Conservation (phyloP, 2,113 vertebrate species). For the Epinephelus cyanopodus region DNA sequence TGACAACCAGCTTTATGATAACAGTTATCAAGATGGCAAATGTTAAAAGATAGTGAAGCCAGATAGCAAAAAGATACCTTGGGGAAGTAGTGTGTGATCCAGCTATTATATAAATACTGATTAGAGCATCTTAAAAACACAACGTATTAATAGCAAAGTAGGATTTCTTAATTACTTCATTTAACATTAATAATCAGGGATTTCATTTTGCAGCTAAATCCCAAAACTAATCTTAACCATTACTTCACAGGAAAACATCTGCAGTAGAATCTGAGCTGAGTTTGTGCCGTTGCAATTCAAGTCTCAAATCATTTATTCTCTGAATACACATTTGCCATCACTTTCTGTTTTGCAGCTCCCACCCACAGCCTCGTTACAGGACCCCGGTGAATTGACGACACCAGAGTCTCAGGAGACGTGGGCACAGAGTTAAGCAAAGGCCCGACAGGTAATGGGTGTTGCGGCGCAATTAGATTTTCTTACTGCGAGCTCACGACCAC, state of each 20-base stretch:
- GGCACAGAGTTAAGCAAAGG: constrained; percentile 18
- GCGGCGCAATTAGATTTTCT: constrained; percentile 51
- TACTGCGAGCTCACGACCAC: constrained; percentile 21
- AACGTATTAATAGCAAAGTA: background rate
- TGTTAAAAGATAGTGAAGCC: too few species aligned
- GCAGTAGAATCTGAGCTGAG: background rate
- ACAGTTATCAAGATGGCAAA: too few species aligned
- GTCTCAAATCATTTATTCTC: background rate
- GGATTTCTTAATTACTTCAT: background rate
- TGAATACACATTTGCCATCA: constrained; percentile 13
- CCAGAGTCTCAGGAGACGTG: constrained; percentile 4
- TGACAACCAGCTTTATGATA: too few species aligned
- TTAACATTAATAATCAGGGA: constrained; percentile 7
- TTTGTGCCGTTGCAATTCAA: background rate
- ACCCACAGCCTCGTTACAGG: background rate
- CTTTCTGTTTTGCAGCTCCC: constrained; percentile 27
- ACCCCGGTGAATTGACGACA: constrained; percentile 40
- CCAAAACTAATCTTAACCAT: background rate
- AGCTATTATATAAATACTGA: background rate
- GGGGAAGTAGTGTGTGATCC: background rate
- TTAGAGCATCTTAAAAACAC: background rate
- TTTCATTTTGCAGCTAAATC: background rate
- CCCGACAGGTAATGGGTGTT: constrained; percentile 28
- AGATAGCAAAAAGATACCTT: too few species aligned
- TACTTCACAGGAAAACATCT: background rate